phyloP scores from a whole-genome alignment of 2,888 invertebrate species.

The Leptopilina drosophilae region DNA sequence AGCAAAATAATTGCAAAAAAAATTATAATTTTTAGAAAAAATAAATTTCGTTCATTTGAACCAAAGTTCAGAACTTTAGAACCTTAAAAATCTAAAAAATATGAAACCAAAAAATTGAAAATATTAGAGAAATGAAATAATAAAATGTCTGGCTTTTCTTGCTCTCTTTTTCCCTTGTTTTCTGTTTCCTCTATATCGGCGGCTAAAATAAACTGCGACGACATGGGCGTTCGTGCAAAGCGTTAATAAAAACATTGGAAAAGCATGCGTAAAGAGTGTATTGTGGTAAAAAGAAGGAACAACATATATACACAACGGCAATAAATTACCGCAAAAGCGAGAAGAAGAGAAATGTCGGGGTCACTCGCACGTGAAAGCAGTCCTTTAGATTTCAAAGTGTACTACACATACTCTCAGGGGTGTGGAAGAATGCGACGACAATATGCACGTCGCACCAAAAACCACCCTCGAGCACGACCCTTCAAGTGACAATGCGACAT shows the following conservation, averaged over 20 bases:
- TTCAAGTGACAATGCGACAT: slow-evolving; percentile 67
- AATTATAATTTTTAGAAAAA: too few species aligned
- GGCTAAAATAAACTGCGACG: background rate
- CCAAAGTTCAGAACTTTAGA: too few species aligned
- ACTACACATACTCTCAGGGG: slow-evolving; percentile 53
- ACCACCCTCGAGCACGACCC: slow-evolving; percentile 62
- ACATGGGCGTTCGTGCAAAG: slow-evolving; percentile 34
- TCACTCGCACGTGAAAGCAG: slow-evolving; percentile 52
- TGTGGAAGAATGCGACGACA: slow-evolving; percentile 55
- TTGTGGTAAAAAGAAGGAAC: slow-evolving; percentile 30
- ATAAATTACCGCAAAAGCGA: slow-evolving; percentile 57
- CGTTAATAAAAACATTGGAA: slow-evolving; percentile 37
- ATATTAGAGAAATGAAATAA: too few species aligned
- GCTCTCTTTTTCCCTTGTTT: too few species aligned
- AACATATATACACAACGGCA: slow-evolving; percentile 31
- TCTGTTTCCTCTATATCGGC: background rate
- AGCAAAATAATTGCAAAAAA: too few species aligned
- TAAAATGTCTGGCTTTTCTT: too few species aligned
- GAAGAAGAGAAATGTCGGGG: slow-evolving; percentile 46
- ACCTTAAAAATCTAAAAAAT: too few species aligned
- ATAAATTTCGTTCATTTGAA: too few species aligned
- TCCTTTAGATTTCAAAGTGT: slow-evolving; percentile 55
- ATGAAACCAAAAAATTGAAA: too few species aligned
- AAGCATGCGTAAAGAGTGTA: slow-evolving; percentile 32
- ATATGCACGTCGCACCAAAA: slow-evolving; percentile 55